These are phyloP conservation scores for Lemur catta DNA, from an alignment of 2,797 vertebrate genomes.

Conservation along the genomic window DNA sequence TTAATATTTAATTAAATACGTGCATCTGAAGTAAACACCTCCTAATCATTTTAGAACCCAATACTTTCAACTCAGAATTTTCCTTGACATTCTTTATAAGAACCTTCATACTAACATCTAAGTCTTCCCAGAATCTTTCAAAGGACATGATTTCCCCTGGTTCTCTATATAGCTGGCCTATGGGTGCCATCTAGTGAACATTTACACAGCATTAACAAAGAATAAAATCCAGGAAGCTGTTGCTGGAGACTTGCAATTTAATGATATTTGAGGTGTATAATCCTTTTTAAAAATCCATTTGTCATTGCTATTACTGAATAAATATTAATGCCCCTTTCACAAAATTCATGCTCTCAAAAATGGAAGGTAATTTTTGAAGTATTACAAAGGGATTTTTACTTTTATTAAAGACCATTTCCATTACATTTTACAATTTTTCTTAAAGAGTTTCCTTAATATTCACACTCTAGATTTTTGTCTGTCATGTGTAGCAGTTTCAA, in stretches of 20 bases:
- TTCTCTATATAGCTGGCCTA: neutral
- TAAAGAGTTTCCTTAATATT: neutral
- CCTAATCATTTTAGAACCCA: neutral
- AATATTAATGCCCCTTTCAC: neutral
- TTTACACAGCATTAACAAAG: neutral
- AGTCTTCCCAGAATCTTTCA: neutral
- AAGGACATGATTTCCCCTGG: neutral
- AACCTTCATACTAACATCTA: neutral
- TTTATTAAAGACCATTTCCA: neutral
- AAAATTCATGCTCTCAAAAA: neutral
- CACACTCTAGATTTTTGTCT: neutral
- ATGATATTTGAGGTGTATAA: neutral
- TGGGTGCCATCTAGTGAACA: conserved; percentile 55
- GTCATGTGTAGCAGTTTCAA: neutral
- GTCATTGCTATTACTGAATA: neutral
- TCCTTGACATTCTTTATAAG: neutral
- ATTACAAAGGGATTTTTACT: conserved; percentile 12
- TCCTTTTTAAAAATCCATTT: neutral
- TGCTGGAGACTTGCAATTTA: neutral
- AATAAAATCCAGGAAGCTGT: neutral
- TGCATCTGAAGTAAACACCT: neutral
- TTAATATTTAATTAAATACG: neutral
- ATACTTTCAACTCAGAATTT: neutral
- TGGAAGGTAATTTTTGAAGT: neutral
- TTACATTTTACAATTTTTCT: neutral